Conservation (phyloP, 2,113 vertebrate species). For the Notarius lentiginosus region DNA sequence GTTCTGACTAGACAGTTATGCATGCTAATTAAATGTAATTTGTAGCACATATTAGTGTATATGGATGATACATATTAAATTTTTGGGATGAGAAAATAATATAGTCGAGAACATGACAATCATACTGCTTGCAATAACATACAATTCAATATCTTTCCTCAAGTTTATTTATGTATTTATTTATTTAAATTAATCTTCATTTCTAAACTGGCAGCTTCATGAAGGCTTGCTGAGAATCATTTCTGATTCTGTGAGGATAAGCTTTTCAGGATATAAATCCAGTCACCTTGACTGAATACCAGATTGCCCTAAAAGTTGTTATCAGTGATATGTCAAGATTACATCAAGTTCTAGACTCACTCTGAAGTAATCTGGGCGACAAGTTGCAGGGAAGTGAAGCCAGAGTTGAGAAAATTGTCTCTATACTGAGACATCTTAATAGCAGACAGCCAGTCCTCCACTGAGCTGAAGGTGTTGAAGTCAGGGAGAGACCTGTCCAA, state of each 20-base stretch:
- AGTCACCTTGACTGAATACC: neutral
- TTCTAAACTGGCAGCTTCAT: neutral
- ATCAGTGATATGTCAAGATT: conserved; percentile 7
- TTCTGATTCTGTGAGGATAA: neutral
- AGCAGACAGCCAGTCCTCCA: conserved; percentile 95
- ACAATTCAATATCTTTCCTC: neutral
- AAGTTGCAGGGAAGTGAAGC: conserved; percentile 95
- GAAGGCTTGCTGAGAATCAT: neutral
- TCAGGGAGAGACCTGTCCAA: conserved; percentile 96
- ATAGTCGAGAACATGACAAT: neutral
- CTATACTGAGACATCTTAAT: conserved; percentile 99
- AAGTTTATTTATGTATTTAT: neutral
- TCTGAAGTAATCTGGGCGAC: conserved; percentile 96
- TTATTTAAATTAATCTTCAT: neutral
- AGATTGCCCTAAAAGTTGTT: neutral
- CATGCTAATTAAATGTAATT: neutral
- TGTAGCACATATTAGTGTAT: neutral
- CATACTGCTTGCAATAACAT: neutral
- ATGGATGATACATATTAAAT: neutral
- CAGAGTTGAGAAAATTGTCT: conserved; percentile 96
- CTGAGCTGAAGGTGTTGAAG: conserved; percentile 97
- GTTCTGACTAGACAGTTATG: neutral
- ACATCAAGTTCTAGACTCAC: conserved; percentile 76
- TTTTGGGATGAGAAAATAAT: neutral
- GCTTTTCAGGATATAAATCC: neutral